Conservation (phyloP, 1,140 invertebrate genomes). For the Chrysoperla carnea region DNA sequence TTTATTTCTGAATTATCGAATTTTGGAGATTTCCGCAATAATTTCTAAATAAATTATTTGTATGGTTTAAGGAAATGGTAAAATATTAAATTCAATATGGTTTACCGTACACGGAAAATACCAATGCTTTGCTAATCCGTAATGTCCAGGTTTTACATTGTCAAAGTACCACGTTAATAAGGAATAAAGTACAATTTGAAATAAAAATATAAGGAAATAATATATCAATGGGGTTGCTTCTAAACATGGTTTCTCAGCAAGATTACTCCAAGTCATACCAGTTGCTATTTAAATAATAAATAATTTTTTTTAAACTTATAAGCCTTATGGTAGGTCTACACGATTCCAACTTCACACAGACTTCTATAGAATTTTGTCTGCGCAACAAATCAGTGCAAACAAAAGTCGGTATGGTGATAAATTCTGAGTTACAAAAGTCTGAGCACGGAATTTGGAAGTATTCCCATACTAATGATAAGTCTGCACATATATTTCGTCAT, state of each 20-base stretch:
- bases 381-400: no score
- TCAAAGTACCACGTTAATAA: constrained; percentile 16
- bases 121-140: constrained; percentile 16
- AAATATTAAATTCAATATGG: neutral
- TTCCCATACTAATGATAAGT: no score
- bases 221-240: constrained; percentile 8
- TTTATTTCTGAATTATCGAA: neutral
- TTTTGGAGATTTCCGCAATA: neutral
- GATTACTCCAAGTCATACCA: constrained; percentile 2
- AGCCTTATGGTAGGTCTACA: no score
- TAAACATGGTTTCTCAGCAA: constrained; percentile 1
- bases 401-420: no score
- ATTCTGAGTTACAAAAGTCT: no score
- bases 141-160: constrained; percentile 15
- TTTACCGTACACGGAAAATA: constrained; percentile 11
- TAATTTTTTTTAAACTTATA: no score
- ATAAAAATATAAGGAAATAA: constrained; percentile 14
- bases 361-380: no score
- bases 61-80: neutral
- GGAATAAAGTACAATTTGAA: constrained; percentile 13
- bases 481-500: no score
- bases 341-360: no score
- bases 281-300: constrained; percentile 1
- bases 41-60: neutral
- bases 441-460: no score